Evolutionary conservation across 2,113 vertebrate species (phyloP).

Genomic region (Holacanthus passer): DNA sequence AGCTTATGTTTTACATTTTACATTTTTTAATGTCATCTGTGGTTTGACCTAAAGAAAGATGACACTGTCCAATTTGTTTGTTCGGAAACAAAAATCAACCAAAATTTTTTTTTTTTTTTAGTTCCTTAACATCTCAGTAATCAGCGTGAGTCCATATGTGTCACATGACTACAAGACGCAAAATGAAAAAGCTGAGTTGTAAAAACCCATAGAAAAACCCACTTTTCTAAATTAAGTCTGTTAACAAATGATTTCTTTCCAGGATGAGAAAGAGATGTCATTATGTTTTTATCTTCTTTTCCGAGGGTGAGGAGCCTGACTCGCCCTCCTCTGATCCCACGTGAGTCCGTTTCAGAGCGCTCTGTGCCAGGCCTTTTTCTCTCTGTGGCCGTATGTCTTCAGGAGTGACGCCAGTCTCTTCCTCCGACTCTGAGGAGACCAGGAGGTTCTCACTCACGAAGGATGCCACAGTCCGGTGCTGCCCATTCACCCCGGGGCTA

Average conservation of each 20-base stretch:
- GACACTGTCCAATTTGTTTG: constrained; percentile 34
- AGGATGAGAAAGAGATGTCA: constrained; percentile 48
- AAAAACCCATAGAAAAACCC: constrained; percentile 73
- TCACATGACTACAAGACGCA: constrained; percentile 6
- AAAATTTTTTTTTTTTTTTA: not conserved
- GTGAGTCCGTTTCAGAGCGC: constrained; percentile 91
- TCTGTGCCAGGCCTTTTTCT: constrained; percentile 59
- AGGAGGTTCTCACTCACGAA: constrained; percentile 29
- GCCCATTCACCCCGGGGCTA: constrained; percentile 68
- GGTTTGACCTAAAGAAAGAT: constrained; percentile 55
- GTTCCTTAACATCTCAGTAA: constrained; percentile 7
- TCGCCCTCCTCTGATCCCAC: constrained; percentile 81
- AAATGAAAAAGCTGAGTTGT: constrained; percentile 60
- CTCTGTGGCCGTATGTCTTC: constrained; percentile 82
- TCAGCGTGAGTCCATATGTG: constrained; percentile 12
- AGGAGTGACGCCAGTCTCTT: constrained; percentile 42
- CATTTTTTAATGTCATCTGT: constrained; percentile 65
- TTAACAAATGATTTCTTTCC: constrained; percentile 50
- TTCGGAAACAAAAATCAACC: constrained; percentile 44
- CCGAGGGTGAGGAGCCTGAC: constrained; percentile 84
- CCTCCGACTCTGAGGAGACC: constrained; percentile 66
- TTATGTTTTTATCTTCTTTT: constrained; percentile 96
- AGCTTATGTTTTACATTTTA: constrained; percentile 43
- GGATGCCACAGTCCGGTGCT: constrained; percentile 56
- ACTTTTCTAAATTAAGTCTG: constrained; percentile 56